Evolutionary conservation across 2,113 vertebrate species (phyloP).

Genomic region (Mellivora capensis): DNA sequence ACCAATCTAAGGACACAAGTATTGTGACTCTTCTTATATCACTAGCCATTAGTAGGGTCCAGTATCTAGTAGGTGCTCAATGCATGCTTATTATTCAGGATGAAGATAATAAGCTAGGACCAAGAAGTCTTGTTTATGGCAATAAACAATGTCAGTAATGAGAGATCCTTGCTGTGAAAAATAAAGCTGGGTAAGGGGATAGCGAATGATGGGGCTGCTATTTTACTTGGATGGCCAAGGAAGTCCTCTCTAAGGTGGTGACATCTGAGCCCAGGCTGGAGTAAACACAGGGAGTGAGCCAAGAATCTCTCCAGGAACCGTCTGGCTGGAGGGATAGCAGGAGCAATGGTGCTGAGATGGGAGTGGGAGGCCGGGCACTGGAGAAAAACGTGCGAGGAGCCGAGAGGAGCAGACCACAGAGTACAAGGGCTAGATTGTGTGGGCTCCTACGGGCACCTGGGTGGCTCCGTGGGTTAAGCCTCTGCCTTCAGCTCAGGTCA

Average conservation of each 20-base stretch:
- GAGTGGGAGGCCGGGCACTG: neutral
- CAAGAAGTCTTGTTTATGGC: neutral
- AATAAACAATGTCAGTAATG: neutral
- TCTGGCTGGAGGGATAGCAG: neutral
- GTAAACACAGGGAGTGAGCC: neutral
- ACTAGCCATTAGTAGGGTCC: neutral
- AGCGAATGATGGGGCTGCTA: neutral
- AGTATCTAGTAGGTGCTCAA: neutral
- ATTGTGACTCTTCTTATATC: neutral
- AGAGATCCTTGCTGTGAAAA: neutral
- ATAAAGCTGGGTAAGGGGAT: neutral
- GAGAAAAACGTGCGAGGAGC: neutral
- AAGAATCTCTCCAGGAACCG: neutral
- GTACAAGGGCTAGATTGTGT: neutral
- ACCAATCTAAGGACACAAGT: neutral
- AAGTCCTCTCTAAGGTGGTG: neutral
- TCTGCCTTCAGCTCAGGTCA: too few relatives aligned
- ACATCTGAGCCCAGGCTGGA: neutral
- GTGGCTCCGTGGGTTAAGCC: too few relatives aligned
- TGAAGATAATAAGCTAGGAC: neutral
- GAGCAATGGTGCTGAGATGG: neutral
- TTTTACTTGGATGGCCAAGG: neutral
- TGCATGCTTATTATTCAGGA: neutral
- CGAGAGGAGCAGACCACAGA: neutral
- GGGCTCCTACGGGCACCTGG: neutral